Evolutionary conservation across 1,140 invertebrate genomes (phyloP).

Genomic region (Lineus longissimus): DNA sequence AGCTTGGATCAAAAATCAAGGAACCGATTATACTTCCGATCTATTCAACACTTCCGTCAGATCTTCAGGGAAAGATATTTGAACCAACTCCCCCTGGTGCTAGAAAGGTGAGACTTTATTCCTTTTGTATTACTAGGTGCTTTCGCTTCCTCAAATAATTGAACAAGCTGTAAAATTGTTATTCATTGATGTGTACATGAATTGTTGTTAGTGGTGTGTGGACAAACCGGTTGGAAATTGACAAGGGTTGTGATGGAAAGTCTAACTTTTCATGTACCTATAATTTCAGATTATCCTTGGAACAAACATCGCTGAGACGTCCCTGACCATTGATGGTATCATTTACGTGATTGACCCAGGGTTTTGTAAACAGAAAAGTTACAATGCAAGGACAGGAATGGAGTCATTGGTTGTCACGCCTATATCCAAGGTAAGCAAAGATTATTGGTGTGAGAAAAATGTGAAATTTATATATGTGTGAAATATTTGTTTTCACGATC

Average conservation of each 20-base stretch:
- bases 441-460: too few species aligned
- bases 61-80: slow-evolving; percentile 98
- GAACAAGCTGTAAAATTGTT: too few species aligned
- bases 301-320: slow-evolving; percentile 99
- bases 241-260: too few species aligned
- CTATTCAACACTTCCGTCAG: slow-evolving; percentile 96
- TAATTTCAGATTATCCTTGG: slow-evolving; percentile 82
- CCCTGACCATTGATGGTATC: slow-evolving; percentile 98
- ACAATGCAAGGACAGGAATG: slow-evolving; percentile 97
- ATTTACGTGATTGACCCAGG: slow-evolving; percentile 99
- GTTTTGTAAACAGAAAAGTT: slow-evolving; percentile 99
- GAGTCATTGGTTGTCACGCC: slow-evolving; percentile 96
- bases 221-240: too few species aligned
- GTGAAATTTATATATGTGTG: too few species aligned
- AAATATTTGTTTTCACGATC: too few species aligned
- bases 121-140: too few species aligned
- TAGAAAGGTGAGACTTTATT: slow-evolving; percentile 63
- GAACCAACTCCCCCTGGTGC: slow-evolving; percentile 91
- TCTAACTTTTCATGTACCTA: not conserved
- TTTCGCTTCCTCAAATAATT: too few species aligned
- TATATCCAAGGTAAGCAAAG: slow-evolving; percentile 82
- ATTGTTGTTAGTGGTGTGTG: too few species aligned
- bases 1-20: slow-evolving; percentile 86
- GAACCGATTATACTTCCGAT: slow-evolving; percentile 94
- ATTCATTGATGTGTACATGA: too few species aligned